A percentile compares a stretch with the other conserved stretches of the same genome.
These are phyloP conservation scores for Corapipo altera DNA, from an alignment of 2,113 vertebrate genomes.

Conservation along the genomic window DNA sequence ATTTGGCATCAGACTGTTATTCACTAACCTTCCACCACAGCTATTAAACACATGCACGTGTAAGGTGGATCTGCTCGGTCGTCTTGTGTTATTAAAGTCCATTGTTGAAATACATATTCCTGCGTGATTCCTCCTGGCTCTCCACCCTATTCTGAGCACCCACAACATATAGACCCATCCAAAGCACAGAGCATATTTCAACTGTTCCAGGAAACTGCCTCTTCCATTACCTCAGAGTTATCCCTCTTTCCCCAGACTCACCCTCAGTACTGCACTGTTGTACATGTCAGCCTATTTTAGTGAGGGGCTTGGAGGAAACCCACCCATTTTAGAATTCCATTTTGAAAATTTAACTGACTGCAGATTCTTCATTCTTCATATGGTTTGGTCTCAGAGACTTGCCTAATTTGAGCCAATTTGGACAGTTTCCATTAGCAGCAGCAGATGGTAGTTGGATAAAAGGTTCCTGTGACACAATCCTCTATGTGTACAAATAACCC, in stretches of 20 bases:
- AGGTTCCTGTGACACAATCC: neutral
- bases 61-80: neutral
- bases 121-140: neutral
- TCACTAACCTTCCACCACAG: slow-evolving; percentile 16
- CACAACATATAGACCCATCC: neutral
- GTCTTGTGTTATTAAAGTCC: neutral
- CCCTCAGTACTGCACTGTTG: neutral
- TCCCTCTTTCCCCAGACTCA: neutral
- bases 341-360: neutral
- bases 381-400: neutral
- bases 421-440: slow-evolving; percentile 4
- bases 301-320: neutral
- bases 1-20: slow-evolving; percentile 25
- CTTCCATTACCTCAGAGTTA: neutral
- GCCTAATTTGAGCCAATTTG: neutral
- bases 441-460: slow-evolving; percentile 28
- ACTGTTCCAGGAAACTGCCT: neutral
- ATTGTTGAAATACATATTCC: neutral
- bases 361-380: neutral
- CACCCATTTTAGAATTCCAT: neutral
- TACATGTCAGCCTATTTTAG: neutral
- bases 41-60: slow-evolving; percentile 20
- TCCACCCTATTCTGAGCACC: neutral
- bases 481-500: neutral
- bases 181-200: neutral